These are phyloP conservation scores for Drosophila ercepeae DNA, from an alignment of 1,140 invertebrate species.

Conservation along the genomic window DNA sequence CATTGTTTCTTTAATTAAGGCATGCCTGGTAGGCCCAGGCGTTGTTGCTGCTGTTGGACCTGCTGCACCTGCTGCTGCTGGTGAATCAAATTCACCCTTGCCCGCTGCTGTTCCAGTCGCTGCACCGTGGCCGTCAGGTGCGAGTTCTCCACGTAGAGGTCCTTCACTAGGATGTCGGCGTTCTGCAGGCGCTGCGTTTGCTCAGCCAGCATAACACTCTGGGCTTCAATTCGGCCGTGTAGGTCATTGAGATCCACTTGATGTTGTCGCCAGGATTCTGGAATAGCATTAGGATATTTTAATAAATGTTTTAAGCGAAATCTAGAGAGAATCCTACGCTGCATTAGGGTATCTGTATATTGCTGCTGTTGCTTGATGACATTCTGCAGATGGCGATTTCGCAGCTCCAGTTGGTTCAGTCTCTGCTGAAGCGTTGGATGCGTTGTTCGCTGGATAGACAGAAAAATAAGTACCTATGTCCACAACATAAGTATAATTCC, in stretches of 20 bases:
- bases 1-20: constrained; percentile 51
- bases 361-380: constrained; percentile 87
- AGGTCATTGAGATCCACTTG: constrained; percentile 86
- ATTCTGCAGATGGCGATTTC: constrained; percentile 86
- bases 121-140: constrained; percentile 88
- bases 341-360: constrained; percentile 87
- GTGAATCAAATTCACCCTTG: constrained; percentile 73
- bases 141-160: constrained; percentile 92
- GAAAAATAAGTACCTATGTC: not conserved
- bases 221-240: constrained; percentile 85
- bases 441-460: constrained; percentile 61
- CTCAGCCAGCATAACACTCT: constrained; percentile 87
- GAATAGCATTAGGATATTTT: not conserved
- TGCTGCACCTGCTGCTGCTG: constrained; percentile 68
- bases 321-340: constrained; percentile 85
- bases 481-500: not conserved
- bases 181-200: constrained; percentile 88
- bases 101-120: constrained; percentile 86
- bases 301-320: not conserved
- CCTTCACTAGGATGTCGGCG: constrained; percentile 90
- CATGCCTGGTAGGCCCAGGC: constrained; percentile 74
- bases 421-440: constrained; percentile 81
- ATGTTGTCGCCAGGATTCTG: constrained; percentile 88
- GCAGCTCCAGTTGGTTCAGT: constrained; percentile 85
- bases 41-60: constrained; percentile 41